Conservation (phyloP, 2,888 invertebrate genomes). For the Cheilosia pagana region DNA sequence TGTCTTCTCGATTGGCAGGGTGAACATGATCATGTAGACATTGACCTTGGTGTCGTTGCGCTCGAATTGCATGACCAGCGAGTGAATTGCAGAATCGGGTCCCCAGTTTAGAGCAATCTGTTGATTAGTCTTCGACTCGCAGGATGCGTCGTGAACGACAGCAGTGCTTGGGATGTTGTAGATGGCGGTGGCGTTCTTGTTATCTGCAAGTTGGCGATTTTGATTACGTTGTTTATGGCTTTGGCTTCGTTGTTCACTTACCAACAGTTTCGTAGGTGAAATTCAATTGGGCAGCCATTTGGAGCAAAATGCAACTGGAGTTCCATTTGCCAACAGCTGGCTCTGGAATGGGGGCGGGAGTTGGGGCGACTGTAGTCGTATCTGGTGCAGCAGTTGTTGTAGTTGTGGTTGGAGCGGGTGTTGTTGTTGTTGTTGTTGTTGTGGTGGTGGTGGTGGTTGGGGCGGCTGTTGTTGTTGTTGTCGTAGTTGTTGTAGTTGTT, state of each 20-base stretch:
- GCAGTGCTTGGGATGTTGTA: conserved; percentile 84
- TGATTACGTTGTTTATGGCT: not conserved
- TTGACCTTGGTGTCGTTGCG: conserved; percentile 81
- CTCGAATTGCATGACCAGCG: conserved; percentile 83
- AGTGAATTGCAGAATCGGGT: conserved; percentile 73
- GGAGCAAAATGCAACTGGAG: conserved; percentile 86
- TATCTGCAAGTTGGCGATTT: conserved; percentile 72
- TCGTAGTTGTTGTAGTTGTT: conserved; percentile 31
- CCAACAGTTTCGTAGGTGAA: conserved; percentile 83
- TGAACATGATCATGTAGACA: conserved; percentile 78
- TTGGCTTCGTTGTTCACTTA: conserved; percentile 56
- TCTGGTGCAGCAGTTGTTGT: conserved; percentile 78
- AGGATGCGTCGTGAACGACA: conserved; percentile 81
- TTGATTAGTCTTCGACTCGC: conserved; percentile 82
- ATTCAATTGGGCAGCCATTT: conserved; percentile 88
- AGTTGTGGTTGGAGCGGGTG: conserved; percentile 78
- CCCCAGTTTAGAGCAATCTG: conserved; percentile 83
- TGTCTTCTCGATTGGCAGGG: conserved; percentile 78
- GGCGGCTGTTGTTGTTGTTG: conserved; percentile 75
- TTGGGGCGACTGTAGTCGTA: conserved; percentile 80
- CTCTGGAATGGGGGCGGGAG: conserved; percentile 79
- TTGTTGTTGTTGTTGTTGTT: conserved; percentile 78
- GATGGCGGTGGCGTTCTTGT: conserved; percentile 79
- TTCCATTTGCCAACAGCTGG: conserved; percentile 85
- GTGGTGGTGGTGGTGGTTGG: conserved; percentile 76